Evolutionary conservation across 2,888 invertebrate species (phyloP).

Genomic region (Subacronicta megacephala): DNA sequence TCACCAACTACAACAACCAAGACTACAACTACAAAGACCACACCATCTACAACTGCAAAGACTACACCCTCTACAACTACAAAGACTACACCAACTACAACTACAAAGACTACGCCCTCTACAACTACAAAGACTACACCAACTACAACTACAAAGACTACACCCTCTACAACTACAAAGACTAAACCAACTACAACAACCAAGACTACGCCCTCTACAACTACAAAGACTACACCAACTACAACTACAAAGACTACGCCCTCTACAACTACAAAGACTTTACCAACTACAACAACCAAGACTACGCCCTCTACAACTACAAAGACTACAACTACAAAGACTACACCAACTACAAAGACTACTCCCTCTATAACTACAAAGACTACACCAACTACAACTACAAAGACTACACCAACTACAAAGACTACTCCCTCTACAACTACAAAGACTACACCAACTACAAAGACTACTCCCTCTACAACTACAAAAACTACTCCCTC

Average conservation of each 20-base stretch:
- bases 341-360: background rate
- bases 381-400: background rate
- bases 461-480: background rate
- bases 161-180: background rate
- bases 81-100: background rate
- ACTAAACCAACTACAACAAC: background rate
- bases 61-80: background rate
- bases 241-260: background rate
- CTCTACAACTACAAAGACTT: background rate
- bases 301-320: background rate
- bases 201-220: background rate
- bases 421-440: background rate
- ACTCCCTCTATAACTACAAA: background rate
- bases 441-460: background rate
- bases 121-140: background rate
- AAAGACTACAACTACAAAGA: background rate
- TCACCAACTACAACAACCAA: constrained; percentile 5
- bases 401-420: background rate
- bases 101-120: background rate
- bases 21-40: background rate
- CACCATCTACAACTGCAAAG: background rate
- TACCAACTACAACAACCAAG: background rate
- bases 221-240: background rate
- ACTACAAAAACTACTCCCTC: background rate
- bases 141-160: background rate